Base-by-base conservation (phyloP, 2,888 invertebrate species). In the Agrenia bidenticulata region DNA sequence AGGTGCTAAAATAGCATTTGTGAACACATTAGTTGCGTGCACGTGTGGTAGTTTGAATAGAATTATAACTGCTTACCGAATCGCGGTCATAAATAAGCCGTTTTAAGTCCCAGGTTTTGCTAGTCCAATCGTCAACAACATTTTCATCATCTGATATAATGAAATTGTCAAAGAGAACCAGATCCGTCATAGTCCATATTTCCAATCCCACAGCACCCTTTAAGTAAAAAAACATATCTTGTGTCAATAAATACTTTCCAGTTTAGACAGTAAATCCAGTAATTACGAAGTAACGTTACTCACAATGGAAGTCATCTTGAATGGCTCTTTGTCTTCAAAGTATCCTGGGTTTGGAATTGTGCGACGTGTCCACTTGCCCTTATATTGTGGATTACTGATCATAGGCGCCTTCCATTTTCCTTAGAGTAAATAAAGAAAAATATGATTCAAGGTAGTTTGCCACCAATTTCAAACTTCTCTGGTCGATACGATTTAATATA, bases 161-260 rank as follows among this genome's bases (percentile, higher is more conserved):
- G 62, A 99, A 84, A 82, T 98, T 98, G 82, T 99, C 99, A 82
- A 99, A 99, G 64, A 94, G 82, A 76, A 99, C 91, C 77, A 88
- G 86, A 69, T 92, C 89, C 0, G 94, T 93, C 94, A 99, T 98
- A 4, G 98, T 95, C 99, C 99, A 99, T 71, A 99, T 83, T 81
- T 99, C 99, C 80, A 99, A 88, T 19, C 98, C 99, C 62, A 99
- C 84, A 21, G 97, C 95, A 78, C 86, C 85, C 95, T 95, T n/a
- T 27, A 24, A 59, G 37, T n/a, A n/a, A n/a, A 41, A 63, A 50
- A 42, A 26, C 23, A 50, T 49, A 49, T 24, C n/a, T 9, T n/a
- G n/a, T 23, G 7, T 42, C 42, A 42, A 15, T 32, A 49, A 49
- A 49, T 49, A 49, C 7, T 49, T 19, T 49, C 41, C 11, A 39